Evolutionary conservation across 1,140 invertebrate genomes (phyloP).

Genomic region (Neodiprion virginianus): DNA sequence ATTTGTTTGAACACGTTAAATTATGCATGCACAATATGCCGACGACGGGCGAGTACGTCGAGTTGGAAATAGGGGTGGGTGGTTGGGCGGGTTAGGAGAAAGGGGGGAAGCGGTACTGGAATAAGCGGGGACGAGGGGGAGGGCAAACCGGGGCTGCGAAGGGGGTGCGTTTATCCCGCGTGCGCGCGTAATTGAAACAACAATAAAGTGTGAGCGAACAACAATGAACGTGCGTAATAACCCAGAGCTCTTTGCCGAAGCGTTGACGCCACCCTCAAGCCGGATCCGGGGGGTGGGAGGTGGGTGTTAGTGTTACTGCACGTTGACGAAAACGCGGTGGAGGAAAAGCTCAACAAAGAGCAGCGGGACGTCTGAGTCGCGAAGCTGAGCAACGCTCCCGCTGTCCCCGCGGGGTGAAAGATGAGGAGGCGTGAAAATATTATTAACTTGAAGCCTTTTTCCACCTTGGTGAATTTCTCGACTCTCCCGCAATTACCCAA

Average conservation of each 20-base stretch:
- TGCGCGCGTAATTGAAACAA: conserved; percentile 49
- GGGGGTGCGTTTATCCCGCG: conserved; percentile 31
- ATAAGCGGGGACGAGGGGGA: conserved; percentile 14
- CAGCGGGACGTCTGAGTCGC: conserved; percentile 19
- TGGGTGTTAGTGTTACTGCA: background rate
- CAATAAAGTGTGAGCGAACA: conserved; percentile 49
- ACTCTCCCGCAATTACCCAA: too few relatives aligned
- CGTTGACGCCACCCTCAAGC: background rate
- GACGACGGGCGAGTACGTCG: conserved; percentile 26
- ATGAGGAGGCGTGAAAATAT: conserved; percentile 17
- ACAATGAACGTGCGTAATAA: conserved; percentile 44
- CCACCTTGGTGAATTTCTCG: too few relatives aligned
- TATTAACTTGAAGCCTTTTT: background rate
- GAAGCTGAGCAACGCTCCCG: conserved; percentile 25
- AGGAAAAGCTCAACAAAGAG: background rate
- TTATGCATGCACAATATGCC: conserved; percentile 62
- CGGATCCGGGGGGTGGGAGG: background rate
- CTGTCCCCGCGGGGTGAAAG: conserved; percentile 30
- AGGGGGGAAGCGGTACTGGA: conserved; percentile 12
- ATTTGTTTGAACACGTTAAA: conserved; percentile 61
- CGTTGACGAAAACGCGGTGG: background rate
- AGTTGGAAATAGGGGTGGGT: conserved; percentile 16
- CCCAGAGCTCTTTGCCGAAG: conserved; percentile 38
- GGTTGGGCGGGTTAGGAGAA: conserved; percentile 22
- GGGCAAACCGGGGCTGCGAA: conserved; percentile 28